Conservation (phyloP, 2,113 vertebrate species). For the Perca flavescens region DNA sequence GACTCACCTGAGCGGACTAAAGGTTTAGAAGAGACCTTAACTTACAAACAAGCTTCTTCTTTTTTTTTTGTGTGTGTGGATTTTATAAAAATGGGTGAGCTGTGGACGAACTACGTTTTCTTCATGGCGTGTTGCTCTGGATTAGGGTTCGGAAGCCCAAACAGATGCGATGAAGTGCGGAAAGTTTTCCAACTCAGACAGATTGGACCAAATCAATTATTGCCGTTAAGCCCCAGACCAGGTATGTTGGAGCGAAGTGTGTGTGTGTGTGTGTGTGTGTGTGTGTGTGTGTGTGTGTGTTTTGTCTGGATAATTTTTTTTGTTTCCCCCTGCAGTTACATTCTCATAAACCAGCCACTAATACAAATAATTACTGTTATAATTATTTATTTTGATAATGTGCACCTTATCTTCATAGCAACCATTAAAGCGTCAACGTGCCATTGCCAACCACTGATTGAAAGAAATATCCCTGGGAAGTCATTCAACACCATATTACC, state of each 20-base stretch:
- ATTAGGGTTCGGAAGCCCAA: constrained; percentile 45
- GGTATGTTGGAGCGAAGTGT: constrained; percentile 73
- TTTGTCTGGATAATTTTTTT: background rate
- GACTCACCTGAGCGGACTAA: constrained; percentile 61
- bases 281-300: background rate
- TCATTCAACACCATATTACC: background rate
- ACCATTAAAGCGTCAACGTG: constrained; percentile 8
- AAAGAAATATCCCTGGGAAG: background rate
- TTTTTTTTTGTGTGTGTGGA: background rate
- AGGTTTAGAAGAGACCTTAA: constrained; percentile 18
- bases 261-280: no score
- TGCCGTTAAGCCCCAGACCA: constrained; percentile 82
- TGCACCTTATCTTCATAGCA: background rate
- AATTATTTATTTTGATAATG: background rate
- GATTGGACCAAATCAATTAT: constrained; percentile 80
- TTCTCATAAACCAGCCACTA: background rate
- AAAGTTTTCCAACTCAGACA: constrained; percentile 89
- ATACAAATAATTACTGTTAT: background rate
- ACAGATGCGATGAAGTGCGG: constrained; percentile 86
- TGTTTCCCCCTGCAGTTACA: background rate
- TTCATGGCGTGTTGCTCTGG: constrained; percentile 53
- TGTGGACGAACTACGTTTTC: constrained; percentile 27
- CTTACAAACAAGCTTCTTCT: constrained; percentile 1
- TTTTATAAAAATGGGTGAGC: constrained; percentile 52
- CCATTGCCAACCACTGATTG: background rate